Evolutionary conservation across 2,797 vertebrate genomes (phyloP).

Genomic region (Manis pentadactyla): DNA sequence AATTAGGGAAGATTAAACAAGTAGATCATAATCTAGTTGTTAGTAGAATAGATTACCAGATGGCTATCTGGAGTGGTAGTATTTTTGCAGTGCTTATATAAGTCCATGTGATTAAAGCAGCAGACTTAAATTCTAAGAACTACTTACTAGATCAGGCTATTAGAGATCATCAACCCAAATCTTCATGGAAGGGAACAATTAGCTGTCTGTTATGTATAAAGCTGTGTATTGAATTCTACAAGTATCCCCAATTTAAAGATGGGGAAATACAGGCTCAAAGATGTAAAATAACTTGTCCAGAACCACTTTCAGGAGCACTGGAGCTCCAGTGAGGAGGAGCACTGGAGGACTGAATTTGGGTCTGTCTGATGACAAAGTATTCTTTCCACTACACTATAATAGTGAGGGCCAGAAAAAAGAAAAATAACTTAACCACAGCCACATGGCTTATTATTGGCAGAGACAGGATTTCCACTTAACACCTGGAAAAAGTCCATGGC

Average conservation of each 20-base stretch:
- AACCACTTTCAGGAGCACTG: neutral
- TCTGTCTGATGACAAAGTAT: neutral
- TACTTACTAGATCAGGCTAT: neutral
- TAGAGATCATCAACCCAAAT: slow-evolving; percentile 37
- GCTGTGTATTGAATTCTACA: neutral
- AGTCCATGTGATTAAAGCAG: slow-evolving; percentile 14
- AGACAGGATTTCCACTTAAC: neutral
- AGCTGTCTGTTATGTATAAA: slow-evolving; percentile 22
- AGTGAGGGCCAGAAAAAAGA: neutral
- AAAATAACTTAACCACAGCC: neutral
- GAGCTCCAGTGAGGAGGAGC: neutral
- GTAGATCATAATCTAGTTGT: neutral
- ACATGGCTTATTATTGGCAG: neutral
- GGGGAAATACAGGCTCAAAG: neutral
- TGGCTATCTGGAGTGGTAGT: neutral
- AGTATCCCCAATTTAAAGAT: slow-evolving; percentile 30
- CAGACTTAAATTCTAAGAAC: slow-evolving; percentile 30
- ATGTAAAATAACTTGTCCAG: neutral
- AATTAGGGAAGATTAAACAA: slow-evolving; percentile 47
- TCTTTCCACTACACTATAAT: neutral
- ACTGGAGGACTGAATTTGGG: neutral
- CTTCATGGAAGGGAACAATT: neutral
- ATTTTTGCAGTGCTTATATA: neutral
- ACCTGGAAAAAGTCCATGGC: neutral
- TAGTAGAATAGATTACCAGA: slow-evolving; percentile 49